Conservation (phyloP, 2,888 invertebrate species). For the Scrobipalpa atriplicella region DNA sequence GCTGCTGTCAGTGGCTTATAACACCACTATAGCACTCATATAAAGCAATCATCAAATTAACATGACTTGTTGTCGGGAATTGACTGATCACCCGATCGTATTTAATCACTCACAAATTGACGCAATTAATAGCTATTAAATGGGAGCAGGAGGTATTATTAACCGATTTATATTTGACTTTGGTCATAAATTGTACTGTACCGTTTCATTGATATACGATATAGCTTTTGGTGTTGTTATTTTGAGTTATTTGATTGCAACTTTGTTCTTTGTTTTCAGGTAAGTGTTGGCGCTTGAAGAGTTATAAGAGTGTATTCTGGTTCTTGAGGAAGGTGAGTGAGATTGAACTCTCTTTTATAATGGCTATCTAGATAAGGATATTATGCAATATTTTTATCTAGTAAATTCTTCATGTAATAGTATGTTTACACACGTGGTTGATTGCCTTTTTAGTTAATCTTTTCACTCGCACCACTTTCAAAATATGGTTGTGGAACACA, state of each 20-base stretch:
- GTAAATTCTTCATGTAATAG: too few relatives aligned
- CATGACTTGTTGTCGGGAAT: conserved; percentile 58
- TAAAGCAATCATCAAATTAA: conserved; percentile 61
- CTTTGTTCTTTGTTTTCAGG: conserved; percentile 20
- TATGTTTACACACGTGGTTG: too few relatives aligned
- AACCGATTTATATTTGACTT: conserved; percentile 30
- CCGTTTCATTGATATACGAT: conserved; percentile 16
- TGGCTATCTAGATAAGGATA: too few relatives aligned
- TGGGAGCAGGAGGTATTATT: conserved; percentile 32
- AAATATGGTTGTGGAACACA: too few relatives aligned
- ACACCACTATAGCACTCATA: conserved; percentile 33
- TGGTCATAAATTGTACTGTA: conserved; percentile 15
- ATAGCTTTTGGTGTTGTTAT: neutral
- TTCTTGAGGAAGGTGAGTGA: neutral
- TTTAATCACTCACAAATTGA: conserved; percentile 63
- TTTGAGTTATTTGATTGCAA: neutral
- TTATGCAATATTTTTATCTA: too few relatives aligned
- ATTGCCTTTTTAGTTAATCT: too few relatives aligned
- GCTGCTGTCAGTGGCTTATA: conserved; percentile 37
- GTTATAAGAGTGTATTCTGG: neutral
- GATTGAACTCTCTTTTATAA: too few relatives aligned
- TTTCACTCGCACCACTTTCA: too few relatives aligned
- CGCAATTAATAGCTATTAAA: conserved; percentile 50
- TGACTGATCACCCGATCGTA: conserved; percentile 62
- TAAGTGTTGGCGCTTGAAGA: neutral